Evolutionary conservation across 1,140 invertebrate species (phyloP), one percentile per base, ranked within the genome.

Genomic region (Brachionus calyciflorus): DNA sequence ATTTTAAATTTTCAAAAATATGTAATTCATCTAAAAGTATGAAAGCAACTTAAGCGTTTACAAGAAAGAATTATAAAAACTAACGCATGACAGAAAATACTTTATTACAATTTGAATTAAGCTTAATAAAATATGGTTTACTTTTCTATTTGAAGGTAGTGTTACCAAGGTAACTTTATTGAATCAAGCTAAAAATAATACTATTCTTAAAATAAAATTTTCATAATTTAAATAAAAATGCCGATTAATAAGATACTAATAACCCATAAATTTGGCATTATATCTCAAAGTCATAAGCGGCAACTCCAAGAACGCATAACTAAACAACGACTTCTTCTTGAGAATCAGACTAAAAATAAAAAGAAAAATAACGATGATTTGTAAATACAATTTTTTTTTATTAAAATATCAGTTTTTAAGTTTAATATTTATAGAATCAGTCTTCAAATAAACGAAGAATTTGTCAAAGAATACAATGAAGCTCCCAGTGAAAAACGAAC

Each of bases 231-330:
- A 46, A 44, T 44, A 44, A 81, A 19, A 53, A 85, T 85, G 84
- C 84, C 84, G 10, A 82, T 85, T 33, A 80, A 81, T 49, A 82
- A 81, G 68, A 78, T 85, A 46, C 83, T 83, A 4, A 80, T 85
- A 24, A 80, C 84, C 6, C 83, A 85, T 77, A 85, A 84, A 77
- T 85, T 85, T 82, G 84, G 84, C 60, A 85, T 85, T 44, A 85
- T 85, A 51, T 85, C 84, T 30, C 82, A 84, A 77, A 81, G 79
- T 30, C 84, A 85, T 60, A 77, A 84, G 49, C 48, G 83, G 40
- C 81, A 84, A 77, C 77, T 85, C 19, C 83, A 85, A 75, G 83
- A 85, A 69, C 73, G 83, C 17, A 79, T 85, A 1, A 76, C 83
- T 7, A 83, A 83, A 80, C 81, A 84, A 65, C 80, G 81, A 33